Evolutionary conservation across 2,113 vertebrate genomes (phyloP).

Genomic region (Bujurquina vittata): DNA sequence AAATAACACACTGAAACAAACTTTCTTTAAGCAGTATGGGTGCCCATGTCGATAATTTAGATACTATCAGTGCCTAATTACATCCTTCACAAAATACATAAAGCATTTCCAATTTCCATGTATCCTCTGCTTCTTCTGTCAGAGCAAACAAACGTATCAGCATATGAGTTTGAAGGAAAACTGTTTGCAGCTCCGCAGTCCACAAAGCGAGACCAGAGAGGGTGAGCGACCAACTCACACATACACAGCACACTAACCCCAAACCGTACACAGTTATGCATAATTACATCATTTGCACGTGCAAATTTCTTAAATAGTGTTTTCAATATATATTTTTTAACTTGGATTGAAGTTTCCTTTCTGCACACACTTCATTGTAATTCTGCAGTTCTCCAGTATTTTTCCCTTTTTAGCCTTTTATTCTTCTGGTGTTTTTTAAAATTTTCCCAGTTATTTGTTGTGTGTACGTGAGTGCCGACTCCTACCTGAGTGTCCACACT

Average conservation of each 20-base stretch:
- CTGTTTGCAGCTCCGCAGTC: conserved; percentile 87
- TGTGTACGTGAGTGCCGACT: conserved; percentile 92
- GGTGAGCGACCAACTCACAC: conserved; percentile 79
- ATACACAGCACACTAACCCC: not conserved
- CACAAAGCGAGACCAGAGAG: conserved; percentile 86
- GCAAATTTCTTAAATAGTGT: conserved; percentile 18
- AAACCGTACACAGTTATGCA: conserved; percentile 3
- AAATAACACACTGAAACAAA: not conserved
- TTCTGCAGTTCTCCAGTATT: not conserved
- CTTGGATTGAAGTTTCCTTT: not conserved
- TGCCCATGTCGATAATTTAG: not conserved
- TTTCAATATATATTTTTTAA: not conserved
- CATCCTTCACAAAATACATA: not conserved
- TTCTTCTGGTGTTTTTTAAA: not conserved
- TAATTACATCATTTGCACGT: conserved; percentile 34
- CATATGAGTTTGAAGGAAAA: conserved; percentile 97
- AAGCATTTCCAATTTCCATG: not conserved
- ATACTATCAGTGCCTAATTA: not conserved
- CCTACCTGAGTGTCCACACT: conserved; percentile 93
- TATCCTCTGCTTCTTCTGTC: conserved; percentile 26
- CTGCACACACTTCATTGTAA: not conserved
- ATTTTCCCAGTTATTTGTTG: conserved; percentile 87
- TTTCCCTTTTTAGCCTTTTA: not conserved
- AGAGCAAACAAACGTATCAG: conserved; percentile 95
- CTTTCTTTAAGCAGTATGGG: not conserved